These are phyloP conservation scores for Arenaria interpres DNA, from an alignment of 2,113 vertebrate genomes.

Conservation along the genomic window DNA sequence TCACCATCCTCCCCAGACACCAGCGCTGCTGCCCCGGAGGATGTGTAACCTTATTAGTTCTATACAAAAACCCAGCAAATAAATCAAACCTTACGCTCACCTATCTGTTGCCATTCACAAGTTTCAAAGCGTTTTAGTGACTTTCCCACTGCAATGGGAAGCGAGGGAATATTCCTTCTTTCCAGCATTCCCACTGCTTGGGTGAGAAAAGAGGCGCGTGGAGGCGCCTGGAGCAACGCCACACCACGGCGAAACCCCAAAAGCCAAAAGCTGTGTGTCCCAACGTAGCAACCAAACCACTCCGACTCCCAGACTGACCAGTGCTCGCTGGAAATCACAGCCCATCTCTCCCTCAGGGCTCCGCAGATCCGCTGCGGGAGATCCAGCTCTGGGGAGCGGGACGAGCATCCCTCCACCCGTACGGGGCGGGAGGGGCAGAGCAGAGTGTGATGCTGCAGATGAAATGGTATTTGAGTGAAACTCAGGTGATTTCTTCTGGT, in stretches of 20 bases:
- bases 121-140: background rate
- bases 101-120: background rate
- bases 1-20: background rate
- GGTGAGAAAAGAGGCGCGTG: background rate
- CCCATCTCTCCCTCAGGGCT: background rate
- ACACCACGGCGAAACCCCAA: background rate
- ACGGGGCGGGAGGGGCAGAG: fast-evolving
- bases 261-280: background rate
- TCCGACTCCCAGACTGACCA: background rate
- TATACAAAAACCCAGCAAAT: background rate
- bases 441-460: background rate
- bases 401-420: background rate
- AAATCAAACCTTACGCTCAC: background rate
- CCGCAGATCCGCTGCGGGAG: fast-evolving
- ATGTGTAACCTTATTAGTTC: background rate
- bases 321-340: background rate
- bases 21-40: background rate
- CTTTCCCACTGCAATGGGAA: background rate
- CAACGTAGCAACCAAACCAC: background rate
- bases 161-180: fast-evolving
- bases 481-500: background rate
- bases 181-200: fast-evolving
- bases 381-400: background rate
- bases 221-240: background rate
- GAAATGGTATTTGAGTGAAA: background rate